phyloP scores from a whole-genome alignment of 2,888 invertebrate genomes.

The Myathropa florea region DNA sequence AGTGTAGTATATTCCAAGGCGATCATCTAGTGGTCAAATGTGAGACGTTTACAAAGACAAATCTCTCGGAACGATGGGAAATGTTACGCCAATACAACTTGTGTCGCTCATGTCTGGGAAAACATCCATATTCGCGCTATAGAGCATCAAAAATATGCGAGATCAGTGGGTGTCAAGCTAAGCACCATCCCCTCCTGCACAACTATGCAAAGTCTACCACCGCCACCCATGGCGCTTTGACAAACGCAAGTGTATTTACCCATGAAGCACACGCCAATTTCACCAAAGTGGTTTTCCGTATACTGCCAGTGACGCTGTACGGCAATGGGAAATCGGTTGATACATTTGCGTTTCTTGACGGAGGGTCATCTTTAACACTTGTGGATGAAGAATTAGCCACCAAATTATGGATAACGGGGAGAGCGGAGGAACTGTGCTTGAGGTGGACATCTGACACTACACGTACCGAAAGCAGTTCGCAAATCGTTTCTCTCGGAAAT shows the following conservation, averaged over 20 bases:
- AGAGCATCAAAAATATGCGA: background rate
- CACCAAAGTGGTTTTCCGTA: background rate
- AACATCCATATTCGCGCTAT: background rate
- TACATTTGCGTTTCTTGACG: constrained; percentile 19
- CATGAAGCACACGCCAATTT: too few relatives aligned
- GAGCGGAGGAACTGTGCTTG: background rate
- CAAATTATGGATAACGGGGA: background rate
- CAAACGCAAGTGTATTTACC: background rate
- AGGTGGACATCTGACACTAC: constrained; percentile 11
- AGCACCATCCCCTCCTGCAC: constrained; percentile 2
- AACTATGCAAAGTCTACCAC: background rate
- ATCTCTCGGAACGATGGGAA: background rate
- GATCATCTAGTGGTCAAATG: background rate
- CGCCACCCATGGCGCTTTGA: background rate
- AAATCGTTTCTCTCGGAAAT: background rate
- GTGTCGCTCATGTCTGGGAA: background rate
- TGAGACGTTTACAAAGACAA: background rate
- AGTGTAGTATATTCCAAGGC: background rate
- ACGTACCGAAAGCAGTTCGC: background rate
- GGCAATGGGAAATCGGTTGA: background rate
- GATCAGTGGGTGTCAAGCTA: background rate
- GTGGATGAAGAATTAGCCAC: background rate
- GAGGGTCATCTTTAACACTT: background rate
- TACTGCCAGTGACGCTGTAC: background rate
- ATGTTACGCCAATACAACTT: background rate